phyloP scores from a whole-genome alignment of 2,113 vertebrate genomes.

The Lampris incognitus region DNA sequence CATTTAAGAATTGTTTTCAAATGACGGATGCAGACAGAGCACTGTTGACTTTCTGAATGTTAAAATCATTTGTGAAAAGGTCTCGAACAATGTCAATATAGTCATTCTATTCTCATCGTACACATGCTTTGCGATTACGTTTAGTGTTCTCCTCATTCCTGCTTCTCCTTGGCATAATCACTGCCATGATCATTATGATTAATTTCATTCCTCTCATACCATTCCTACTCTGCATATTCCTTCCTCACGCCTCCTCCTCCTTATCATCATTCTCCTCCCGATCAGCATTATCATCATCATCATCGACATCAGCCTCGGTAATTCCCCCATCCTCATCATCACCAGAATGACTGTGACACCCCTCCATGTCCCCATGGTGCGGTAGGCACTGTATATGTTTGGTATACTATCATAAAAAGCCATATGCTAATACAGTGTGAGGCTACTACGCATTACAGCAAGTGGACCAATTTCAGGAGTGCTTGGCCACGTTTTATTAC shows the following conservation, averaged over 20 bases:
- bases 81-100: constrained; percentile 13
- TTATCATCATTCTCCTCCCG: constrained; percentile 40
- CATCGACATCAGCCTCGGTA: constrained; percentile 55
- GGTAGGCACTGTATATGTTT: constrained; percentile 62
- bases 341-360: background rate
- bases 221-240: constrained; percentile 2
- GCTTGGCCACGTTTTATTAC: constrained; percentile 82
- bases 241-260: background rate
- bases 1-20: constrained; percentile 57
- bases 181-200: constrained; percentile 23
- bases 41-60: constrained; percentile 32
- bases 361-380: constrained; percentile 17
- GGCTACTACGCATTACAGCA: constrained; percentile 63
- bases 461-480: constrained; percentile 82
- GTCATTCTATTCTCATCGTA: constrained; percentile 1
- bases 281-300: constrained; percentile 36
- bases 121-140: background rate
- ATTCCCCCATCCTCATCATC: constrained; percentile 8
- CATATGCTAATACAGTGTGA: constrained; percentile 71
- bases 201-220: background rate
- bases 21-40: constrained; percentile 30
- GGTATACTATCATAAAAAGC: constrained; percentile 58
- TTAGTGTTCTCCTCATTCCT: background rate
- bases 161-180: constrained; percentile 8
- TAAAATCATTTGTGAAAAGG: constrained; percentile 18